Evolutionary conservation across 1,140 invertebrate genomes (phyloP).

Genomic region (Bombus cullumanus): DNA sequence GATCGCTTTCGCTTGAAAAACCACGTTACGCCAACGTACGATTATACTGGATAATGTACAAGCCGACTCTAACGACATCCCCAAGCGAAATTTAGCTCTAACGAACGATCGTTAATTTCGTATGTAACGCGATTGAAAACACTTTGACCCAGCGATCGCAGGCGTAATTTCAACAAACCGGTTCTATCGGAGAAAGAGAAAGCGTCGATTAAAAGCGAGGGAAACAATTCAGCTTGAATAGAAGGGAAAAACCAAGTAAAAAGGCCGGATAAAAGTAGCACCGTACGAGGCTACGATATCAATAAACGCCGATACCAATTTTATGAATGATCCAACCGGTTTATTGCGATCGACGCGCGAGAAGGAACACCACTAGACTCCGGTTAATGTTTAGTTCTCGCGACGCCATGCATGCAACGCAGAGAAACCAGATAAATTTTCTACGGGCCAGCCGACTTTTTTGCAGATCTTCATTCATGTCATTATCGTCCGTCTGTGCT

Average conservation of each 20-base stretch:
- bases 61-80: not conserved
- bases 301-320: conserved; percentile 51
- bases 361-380: not conserved
- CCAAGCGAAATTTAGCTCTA: not conserved
- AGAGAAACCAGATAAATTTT: conserved; percentile 8
- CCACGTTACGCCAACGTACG: not conserved
- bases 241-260: not conserved
- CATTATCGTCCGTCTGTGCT: conserved; percentile 11
- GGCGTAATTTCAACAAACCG: conserved; percentile 36
- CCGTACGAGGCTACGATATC: conserved; percentile 35
- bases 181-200: conserved; percentile 46
- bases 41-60: not conserved
- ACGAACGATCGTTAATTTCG: conserved; percentile 13
- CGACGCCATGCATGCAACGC: not conserved
- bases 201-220: conserved; percentile 16
- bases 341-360: conserved; percentile 26
- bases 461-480: not conserved
- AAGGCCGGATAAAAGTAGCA: not conserved
- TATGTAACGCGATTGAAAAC: conserved; percentile 31
- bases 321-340: conserved; percentile 59
- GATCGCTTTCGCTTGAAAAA: not conserved
- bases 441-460: conserved; percentile 17
- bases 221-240: conserved; percentile 24
- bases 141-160: conserved; percentile 12
- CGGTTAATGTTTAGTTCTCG: not conserved